A percentile compares a stretch with the other conserved stretches of the same genome.
phyloP scores from a whole-genome alignment of 2,888 invertebrate genomes.

The Nomada goodeniana region DNA sequence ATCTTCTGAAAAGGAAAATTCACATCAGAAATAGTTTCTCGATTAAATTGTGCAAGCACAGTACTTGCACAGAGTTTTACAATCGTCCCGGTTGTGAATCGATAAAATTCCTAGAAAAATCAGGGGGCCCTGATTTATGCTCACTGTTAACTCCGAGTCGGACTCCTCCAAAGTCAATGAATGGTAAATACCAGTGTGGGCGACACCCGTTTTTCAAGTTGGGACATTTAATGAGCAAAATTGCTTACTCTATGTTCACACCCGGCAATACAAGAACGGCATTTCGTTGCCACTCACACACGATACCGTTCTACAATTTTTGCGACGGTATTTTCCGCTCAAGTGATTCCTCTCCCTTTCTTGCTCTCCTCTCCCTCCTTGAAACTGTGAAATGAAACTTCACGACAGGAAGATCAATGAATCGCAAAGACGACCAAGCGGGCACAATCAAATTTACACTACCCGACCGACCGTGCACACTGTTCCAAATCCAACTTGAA shows the following conservation, averaged over 20 bases:
- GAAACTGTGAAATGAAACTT: neutral
- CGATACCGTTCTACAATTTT: neutral
- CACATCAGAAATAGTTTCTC: neutral
- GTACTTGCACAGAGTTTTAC: neutral
- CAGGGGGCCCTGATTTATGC: neutral
- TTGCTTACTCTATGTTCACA: slow-evolving; percentile 53
- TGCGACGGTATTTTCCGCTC: slow-evolving; percentile 10
- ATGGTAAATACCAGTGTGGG: slow-evolving; percentile 28
- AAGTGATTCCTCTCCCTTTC: neutral
- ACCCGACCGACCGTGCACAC: slow-evolving; percentile 3
- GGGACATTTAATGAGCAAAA: slow-evolving; percentile 67
- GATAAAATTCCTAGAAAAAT: neutral
- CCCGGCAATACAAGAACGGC: slow-evolving; percentile 10
- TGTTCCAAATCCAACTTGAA: slow-evolving; percentile 28
- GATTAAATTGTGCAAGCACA: neutral
- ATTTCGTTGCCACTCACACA: neutral
- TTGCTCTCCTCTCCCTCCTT: neutral
- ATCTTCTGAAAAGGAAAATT: neutral
- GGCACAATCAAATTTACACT: neutral
- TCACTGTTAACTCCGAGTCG: slow-evolving; percentile 4
- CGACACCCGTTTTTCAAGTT: slow-evolving; percentile 57
- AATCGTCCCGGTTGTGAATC: neutral
- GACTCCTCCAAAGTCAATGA: slow-evolving; percentile 15
- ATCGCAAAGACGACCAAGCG: neutral
- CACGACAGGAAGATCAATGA: neutral